Evolutionary conservation across 2,113 vertebrate species (phyloP).

Genomic region (Puma concolor): DNA sequence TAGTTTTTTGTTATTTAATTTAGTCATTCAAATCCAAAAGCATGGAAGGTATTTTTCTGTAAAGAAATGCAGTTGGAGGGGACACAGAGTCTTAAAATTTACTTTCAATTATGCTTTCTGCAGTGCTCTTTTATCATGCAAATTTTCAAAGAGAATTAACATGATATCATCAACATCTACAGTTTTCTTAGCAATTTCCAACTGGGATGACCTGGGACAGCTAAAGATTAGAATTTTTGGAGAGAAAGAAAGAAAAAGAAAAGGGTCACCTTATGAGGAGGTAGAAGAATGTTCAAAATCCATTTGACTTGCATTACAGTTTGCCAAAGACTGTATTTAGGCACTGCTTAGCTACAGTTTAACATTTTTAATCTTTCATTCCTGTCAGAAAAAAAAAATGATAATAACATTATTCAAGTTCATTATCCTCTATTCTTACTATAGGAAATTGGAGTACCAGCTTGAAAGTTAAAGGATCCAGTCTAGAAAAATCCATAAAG

Average conservation of each 20-base stretch:
- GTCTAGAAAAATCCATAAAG: neutral
- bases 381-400: neutral
- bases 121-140: neutral
- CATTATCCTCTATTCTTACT: neutral
- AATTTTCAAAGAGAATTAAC: conserved; percentile 42
- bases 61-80: neutral
- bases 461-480: neutral
- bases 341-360: neutral
- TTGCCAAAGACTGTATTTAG: conserved; percentile 33
- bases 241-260: neutral
- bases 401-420: neutral
- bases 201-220: neutral
- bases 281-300: neutral
- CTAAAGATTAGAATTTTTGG: neutral
- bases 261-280: neutral
- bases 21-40: neutral
- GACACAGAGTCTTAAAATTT: neutral
- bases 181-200: conserved; percentile 37
- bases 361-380: conserved; percentile 37
- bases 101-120: neutral
- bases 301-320: neutral
- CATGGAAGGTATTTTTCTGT: neutral
- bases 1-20: neutral
- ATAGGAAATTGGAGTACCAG: neutral
- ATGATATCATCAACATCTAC: conserved; percentile 20